These are phyloP conservation scores for Bombus superbus DNA, from an alignment of 1,140 invertebrate genomes.

Conservation along the genomic window DNA sequence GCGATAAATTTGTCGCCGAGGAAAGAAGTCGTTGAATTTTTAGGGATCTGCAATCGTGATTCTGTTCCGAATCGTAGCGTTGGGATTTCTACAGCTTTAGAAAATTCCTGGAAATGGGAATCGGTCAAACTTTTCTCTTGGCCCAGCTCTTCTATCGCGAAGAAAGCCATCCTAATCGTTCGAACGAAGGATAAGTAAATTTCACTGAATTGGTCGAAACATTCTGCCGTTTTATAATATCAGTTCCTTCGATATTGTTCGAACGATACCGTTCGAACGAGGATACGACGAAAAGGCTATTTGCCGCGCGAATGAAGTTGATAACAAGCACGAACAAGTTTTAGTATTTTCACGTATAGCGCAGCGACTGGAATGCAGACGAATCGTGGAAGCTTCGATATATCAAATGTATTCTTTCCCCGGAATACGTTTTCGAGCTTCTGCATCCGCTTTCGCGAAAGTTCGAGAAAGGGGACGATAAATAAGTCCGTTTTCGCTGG, in stretches of 20 bases:
- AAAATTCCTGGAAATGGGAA: no score
- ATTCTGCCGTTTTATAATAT: not conserved
- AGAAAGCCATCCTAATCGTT: not conserved
- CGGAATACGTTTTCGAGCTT: constrained; percentile 55
- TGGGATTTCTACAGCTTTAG: no score
- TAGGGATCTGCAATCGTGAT: not conserved
- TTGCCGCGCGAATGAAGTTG: constrained; percentile 21
- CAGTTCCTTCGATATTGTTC: no score
- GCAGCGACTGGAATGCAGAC: constrained; percentile 31
- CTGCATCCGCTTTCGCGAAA: constrained; percentile 54
- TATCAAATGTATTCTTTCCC: constrained; percentile 59
- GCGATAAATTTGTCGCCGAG: not conserved
- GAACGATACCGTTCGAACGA: not conserved
- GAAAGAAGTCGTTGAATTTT: not conserved
- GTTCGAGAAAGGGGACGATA: constrained; percentile 52
- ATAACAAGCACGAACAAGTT: constrained; percentile 48
- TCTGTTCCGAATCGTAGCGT: not conserved
- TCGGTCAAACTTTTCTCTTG: not conserved
- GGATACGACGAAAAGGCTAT: not conserved
- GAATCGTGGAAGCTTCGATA: constrained; percentile 60
- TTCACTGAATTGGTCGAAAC: not conserved
- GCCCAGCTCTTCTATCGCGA: not conserved
- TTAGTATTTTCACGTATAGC: constrained; percentile 36
- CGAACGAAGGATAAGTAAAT: not conserved
- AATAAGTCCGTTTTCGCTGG: constrained; percentile 64